phyloP scores from a whole-genome alignment of 2,888 invertebrate genomes.

The Limnephilus auricula region DNA sequence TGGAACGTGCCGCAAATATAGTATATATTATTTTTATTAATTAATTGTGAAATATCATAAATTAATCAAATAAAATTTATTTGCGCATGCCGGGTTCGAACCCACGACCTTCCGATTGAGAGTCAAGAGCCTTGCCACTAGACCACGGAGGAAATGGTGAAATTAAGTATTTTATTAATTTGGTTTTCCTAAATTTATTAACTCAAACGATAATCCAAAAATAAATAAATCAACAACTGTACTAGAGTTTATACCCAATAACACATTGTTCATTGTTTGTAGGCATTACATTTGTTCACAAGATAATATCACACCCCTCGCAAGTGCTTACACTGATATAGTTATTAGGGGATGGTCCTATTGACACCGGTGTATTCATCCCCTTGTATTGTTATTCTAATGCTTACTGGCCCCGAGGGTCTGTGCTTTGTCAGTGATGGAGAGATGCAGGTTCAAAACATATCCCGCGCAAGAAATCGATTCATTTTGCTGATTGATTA shows the following conservation, averaged over 20 bases:
- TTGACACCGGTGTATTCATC: not conserved
- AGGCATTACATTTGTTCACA: not conserved
- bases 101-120: too few species aligned
- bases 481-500: not conserved
- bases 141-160: too few species aligned
- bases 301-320: constrained; percentile 10
- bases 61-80: too few species aligned
- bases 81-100: too few species aligned
- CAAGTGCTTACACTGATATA: constrained; percentile 26
- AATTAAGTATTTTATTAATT: too few species aligned
- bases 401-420: constrained; percentile 16
- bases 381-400: constrained; percentile 1
- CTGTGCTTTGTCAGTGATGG: constrained; percentile 28
- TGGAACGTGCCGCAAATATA: too few species aligned
- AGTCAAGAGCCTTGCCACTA: too few species aligned
- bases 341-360: constrained; percentile 14
- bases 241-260: not conserved
- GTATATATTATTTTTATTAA: too few species aligned
- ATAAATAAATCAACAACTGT: not conserved
- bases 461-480: not conserved
- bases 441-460: not conserved
- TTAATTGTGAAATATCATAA: too few species aligned
- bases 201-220: not conserved
- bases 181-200: too few species aligned
- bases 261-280: not conserved